Percentiles rank a stretch among this genome's conserved stretches.
Conservation (phyloP, 2,113 vertebrate species). For the Machaerirhynchus nigripectus region DNA sequence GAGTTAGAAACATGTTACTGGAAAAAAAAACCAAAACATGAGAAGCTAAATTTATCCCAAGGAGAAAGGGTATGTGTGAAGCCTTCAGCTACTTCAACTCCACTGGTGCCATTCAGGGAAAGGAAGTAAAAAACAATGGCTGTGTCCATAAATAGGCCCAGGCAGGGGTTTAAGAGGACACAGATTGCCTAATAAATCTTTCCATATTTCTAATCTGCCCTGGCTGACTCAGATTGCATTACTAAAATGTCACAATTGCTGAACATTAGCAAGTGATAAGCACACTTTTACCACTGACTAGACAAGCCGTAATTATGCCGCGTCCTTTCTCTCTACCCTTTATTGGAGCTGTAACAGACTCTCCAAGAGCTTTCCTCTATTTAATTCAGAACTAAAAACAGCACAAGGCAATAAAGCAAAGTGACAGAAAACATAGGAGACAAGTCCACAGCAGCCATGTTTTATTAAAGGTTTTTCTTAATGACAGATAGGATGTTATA, state of each 20-base stretch:
- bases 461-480: slow-evolving; percentile 7
- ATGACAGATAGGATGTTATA: neutral
- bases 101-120: neutral
- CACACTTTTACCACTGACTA: neutral
- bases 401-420: neutral
- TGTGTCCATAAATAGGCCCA: slow-evolving; percentile 3
- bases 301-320: neutral
- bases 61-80: neutral
- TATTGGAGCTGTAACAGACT: neutral
- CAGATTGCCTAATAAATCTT: slow-evolving; percentile 21
- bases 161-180: slow-evolving; percentile 7
- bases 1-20: neutral
- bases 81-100: neutral
- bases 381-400: slow-evolving; percentile 14
- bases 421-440: slow-evolving; percentile 10
- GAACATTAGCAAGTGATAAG: slow-evolving; percentile 40
- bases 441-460: neutral
- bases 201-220: slow-evolving; percentile 26
- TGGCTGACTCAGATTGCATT: neutral
- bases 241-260: slow-evolving; percentile 40
- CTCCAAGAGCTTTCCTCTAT: neutral
- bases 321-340: neutral
- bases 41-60: neutral
- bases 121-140: slow-evolving; percentile 38
- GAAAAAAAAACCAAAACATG: neutral